A percentile compares a stretch with the other conserved stretches of the same genome.
These are phyloP conservation scores for Micoletzkya japonica DNA, from an alignment of 2,888 invertebrate genomes.

Conservation along the genomic window DNA sequence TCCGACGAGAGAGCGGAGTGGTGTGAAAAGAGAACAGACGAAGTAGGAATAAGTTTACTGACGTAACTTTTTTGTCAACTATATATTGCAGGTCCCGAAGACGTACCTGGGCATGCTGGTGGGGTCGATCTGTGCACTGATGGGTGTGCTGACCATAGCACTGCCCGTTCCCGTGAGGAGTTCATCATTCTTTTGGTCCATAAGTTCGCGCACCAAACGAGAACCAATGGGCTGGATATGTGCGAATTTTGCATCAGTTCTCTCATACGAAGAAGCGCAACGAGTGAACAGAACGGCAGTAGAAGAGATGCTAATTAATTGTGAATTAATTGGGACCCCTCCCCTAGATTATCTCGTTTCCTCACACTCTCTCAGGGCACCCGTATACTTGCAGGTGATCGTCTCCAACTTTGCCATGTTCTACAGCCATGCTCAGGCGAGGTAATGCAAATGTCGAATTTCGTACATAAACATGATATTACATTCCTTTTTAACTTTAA, in stretches of 20 bases:
- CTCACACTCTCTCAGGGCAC: neutral
- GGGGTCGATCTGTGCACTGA: conserved; percentile 50
- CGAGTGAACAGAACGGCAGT: neutral
- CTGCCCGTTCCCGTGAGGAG: conserved; percentile 47
- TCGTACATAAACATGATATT: neutral
- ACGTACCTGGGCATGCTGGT: conserved; percentile 51
- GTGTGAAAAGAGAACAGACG: neutral
- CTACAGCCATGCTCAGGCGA: conserved; percentile 53
- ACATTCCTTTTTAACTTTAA: neutral
- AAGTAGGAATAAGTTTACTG: neutral
- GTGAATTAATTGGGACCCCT: too few species aligned
- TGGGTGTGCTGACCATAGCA: conserved; percentile 55
- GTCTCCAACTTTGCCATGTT: conserved; percentile 56
- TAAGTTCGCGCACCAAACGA: neutral
- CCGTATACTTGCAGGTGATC: conserved; percentile 35
- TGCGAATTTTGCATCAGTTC: too few species aligned
- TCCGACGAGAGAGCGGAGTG: too few species aligned
- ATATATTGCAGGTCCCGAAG: conserved; percentile 64
- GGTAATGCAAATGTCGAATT: conserved; percentile 30
- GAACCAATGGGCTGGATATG: too few species aligned
- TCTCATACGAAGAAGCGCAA: too few species aligned
- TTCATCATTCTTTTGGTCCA: neutral
- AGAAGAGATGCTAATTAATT: too few species aligned
- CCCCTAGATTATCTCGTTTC: too few species aligned
- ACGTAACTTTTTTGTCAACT: conserved; percentile 76